Evolutionary conservation across 2,113 vertebrate species (phyloP).

Genomic region (Apteryx owenii): DNA sequence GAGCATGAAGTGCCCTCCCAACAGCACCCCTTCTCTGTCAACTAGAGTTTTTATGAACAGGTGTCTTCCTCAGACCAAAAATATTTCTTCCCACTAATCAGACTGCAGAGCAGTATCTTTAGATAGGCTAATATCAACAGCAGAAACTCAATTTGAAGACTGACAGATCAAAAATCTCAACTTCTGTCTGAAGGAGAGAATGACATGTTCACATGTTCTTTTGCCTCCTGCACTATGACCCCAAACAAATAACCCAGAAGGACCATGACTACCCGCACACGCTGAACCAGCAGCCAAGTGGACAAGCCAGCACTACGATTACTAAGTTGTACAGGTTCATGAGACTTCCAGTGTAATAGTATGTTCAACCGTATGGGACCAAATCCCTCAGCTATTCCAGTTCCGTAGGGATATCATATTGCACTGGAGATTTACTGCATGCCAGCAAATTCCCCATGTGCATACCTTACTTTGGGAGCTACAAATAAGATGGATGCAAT

Average conservation of each 20-base stretch:
- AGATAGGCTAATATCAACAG: neutral
- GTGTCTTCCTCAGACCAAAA: neutral
- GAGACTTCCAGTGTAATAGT: neutral
- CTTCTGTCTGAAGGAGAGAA: neutral
- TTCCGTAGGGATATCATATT: neutral
- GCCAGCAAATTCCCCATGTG: neutral
- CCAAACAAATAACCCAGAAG: neutral
- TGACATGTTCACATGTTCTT: rapidly evolving
- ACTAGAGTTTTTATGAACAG: neutral
- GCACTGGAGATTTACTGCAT: rapidly evolving
- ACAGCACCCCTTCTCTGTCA: neutral
- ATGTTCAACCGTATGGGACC: rapidly evolving
- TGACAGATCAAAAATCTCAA: neutral
- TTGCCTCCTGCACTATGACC: too few relatives aligned
- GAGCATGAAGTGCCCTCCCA: neutral
- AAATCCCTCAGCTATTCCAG: neutral
- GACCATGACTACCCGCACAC: rapidly evolving
- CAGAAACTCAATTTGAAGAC: neutral
- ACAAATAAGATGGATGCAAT: rapidly evolving
- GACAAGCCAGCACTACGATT: neutral
- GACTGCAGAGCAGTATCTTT: neutral
- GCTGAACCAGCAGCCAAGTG: neutral
- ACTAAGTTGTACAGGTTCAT: rapidly evolving
- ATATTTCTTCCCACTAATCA: neutral
- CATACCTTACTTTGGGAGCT: neutral